Base-by-base conservation (phyloP, 2,113 vertebrate species). In the Tragulus kanchil region DNA sequence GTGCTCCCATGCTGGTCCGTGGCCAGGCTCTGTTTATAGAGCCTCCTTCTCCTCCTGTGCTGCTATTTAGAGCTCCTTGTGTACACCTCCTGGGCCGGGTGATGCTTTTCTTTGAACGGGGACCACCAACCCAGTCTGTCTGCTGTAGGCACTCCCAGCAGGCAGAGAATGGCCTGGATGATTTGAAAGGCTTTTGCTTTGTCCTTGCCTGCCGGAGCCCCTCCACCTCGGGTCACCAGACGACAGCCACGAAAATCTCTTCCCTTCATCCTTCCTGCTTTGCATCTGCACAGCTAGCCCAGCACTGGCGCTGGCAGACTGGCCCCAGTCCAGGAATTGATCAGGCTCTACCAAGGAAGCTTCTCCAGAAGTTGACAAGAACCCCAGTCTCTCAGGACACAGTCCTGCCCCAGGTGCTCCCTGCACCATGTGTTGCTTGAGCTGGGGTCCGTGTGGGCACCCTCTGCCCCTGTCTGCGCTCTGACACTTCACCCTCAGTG, bases 331-430 rank as follows among this genome's bases (percentile, higher is more conserved):
- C 25, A 17, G 59, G 16, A 84, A 50, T 61, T 11, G 16, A 50
- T 21, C 16, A 50, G 36, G 21, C 59, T 23, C 0, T 9, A 48
- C 42, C 26, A n/a, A 97, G 87, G n/a, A 71, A 75, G 10, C 10
- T 1, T 3, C 50, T 84, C 36, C 11, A n/a, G 73, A 73, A 12
- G 8, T 85, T 54, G 31, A 28, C 4, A n/a, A 67, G 71, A 61
- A 61, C 6, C 9, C 7, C 0, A 23, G 31, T n/a, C 5, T 42
- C 23, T 58, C 26, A 9, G 7, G 25, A 26, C 28, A 16, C 36
- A 8, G 0, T 19, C 0, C n/a, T 23, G 52, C 77, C 54, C 26
- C 9, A 0, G 0, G 8, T 58, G n/a, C 28, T 62, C 45, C 3
- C 14, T 0, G 0, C 12, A 6, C 19, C 28, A 2, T 3, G 7